A percentile compares a stretch with the other conserved stretches of the same genome.
These are phyloP conservation scores for Lepus oiostolus DNA, from an alignment of 2,797 vertebrate species.

Conservation along the genomic window DNA sequence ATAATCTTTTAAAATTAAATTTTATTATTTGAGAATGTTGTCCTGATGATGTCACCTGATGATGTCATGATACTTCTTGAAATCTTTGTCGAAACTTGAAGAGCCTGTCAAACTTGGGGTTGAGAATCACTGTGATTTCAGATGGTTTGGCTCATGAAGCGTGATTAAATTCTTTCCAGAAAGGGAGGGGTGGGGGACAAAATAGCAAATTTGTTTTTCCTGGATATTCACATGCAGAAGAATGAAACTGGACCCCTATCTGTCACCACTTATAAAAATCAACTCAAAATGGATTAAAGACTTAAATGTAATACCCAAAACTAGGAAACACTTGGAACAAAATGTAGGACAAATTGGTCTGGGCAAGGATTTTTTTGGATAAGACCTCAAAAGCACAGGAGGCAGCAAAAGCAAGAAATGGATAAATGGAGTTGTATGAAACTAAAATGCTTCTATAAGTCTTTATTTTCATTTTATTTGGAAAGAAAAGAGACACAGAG, in stretches of 20 bases:
- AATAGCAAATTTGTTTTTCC: not conserved
- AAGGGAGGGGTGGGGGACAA: not conserved
- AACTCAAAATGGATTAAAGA: not conserved
- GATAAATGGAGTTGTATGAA: not conserved
- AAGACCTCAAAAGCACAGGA: not conserved
- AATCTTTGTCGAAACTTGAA: constrained; percentile 21
- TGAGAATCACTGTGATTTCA: not conserved
- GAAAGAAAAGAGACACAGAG: too few species aligned
- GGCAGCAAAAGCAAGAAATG: not conserved
- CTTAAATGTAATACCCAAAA: not conserved
- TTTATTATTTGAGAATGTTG: not conserved
- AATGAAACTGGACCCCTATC: not conserved
- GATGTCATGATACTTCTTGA: not conserved
- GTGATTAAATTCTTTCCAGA: not conserved
- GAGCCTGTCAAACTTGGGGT: not conserved
- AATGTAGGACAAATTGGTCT: not conserved
- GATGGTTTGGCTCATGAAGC: not conserved
- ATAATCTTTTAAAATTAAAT: not conserved
- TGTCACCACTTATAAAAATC: not conserved
- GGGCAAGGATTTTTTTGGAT: not conserved
- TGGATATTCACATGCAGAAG: not conserved
- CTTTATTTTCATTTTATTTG: too few species aligned
- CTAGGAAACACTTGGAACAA: not conserved
- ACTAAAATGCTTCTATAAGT: not conserved
- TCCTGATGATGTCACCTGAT: not conserved